Conservation (phyloP, 2,888 invertebrate genomes). For the Osedax frankpressi region DNA sequence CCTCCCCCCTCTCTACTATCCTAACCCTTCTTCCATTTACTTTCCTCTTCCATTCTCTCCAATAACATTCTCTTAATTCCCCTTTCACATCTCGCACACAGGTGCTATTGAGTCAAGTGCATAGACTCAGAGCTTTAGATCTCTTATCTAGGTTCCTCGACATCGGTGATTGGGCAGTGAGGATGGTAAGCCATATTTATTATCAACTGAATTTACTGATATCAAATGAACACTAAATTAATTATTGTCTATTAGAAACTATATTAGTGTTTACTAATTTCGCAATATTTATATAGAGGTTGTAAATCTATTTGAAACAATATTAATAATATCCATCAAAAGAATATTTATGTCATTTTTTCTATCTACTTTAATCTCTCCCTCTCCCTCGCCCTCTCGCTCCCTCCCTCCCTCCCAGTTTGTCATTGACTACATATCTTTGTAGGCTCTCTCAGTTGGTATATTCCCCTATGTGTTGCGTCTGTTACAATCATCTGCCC, state of each 20-base stretch:
- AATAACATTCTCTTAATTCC: not conserved
- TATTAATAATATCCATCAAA: too few species aligned
- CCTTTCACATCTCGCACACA: conserved; percentile 30
- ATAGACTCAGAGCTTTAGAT: conserved; percentile 84
- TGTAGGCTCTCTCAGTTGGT: conserved; percentile 75
- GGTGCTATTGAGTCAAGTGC: conserved; percentile 60
- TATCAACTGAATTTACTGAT: not conserved
- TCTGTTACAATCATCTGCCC: conserved; percentile 81
- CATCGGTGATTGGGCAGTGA: conserved; percentile 73
- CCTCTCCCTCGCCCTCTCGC: too few species aligned
- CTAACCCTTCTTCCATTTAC: not conserved
- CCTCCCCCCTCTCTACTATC: not conserved
- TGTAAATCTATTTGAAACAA: too few species aligned
- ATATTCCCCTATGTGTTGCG: conserved; percentile 97
- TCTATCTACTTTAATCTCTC: too few species aligned
- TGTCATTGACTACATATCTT: not conserved
- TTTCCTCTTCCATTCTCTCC: not conserved
- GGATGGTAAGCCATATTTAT: conserved; percentile 54
- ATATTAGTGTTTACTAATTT: too few species aligned
- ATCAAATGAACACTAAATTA: not conserved
- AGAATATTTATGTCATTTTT: too few species aligned
- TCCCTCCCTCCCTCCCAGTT: too few species aligned
- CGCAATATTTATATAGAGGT: too few species aligned
- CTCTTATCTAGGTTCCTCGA: conserved; percentile 81
- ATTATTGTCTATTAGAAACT: too few species aligned